Base-by-base conservation (phyloP, 2,113 vertebrate genomes). In the Aleadryas rufinucha region DNA sequence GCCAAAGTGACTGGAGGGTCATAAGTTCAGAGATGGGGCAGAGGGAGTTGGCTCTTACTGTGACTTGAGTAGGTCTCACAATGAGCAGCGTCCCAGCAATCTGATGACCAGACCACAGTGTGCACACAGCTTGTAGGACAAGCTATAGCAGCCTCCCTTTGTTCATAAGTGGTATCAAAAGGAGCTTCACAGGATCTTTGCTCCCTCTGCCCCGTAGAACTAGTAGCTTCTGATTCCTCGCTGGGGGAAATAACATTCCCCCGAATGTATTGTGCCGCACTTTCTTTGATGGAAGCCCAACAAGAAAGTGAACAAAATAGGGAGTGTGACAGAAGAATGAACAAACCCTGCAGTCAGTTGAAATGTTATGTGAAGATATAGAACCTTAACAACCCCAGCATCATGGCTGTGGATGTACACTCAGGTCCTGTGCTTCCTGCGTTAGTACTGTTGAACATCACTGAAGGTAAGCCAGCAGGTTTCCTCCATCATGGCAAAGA, bases 71-170 rank as follows among this genome's bases (percentile, higher is more conserved):
- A 71, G 10, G 16, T 63, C 19, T 71, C 16, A 24, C 0, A 4
- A 63, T 56, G 3, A 61, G 12, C 16, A 74, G 14, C 2, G 1
- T 41, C 10, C 16, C 10, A 0, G 24, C 23, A 23, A 16, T 42
- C 22, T 27, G n/a, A 49, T 0, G 2, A n/a, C 0, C 2, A n/a
- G 15, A 50, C 23, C 0, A 1, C 22, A 49, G 23, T 35, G 17
- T 1, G 1, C 2, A 3, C 24, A 37, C 5, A 72, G 16, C 12
- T 22, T 61, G 2, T 4, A 50, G 9, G 8, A 74, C 1, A 3
- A 21, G 5, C 5, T 77, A 26, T 2, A 2, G 15, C 20, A 69
- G 10, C 6, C 13, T 59, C 24, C 28, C 41, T 63, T 72, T 59
- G 28, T 50, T 52, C 31, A 49, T 61, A 66, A 30, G 5, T 23